Evolutionary conservation across 2,888 invertebrate genomes (phyloP), one percentile per base, ranked within the genome.

Genomic region (Cephus pygmeus): DNA sequence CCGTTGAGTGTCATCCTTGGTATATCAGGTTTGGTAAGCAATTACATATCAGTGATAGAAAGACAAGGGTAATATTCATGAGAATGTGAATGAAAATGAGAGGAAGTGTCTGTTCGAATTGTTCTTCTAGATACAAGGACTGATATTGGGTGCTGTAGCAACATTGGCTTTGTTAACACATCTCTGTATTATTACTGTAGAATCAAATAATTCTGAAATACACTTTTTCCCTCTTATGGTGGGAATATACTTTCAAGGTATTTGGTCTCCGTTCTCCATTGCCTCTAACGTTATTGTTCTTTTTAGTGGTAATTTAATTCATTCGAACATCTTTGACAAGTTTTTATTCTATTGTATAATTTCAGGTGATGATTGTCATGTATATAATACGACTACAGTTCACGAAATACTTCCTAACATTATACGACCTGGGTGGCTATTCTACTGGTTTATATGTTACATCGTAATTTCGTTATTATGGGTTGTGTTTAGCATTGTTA

Each of bases 241-340:
- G 23, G 77, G 75, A 75, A 56, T 77, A 3, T 77, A 77, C 69
- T 77, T 77, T 40, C 77, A 77, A 75, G 77, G 77, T 77, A 75
- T 75, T 34, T 74, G 1, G 34, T 23, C 23, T 74, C 35, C 36
- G 3, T 12, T 77, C 68, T 34, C 31, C 56, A 56, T 56, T 56
- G 23, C 2, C 23, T 23, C 9, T 56, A 9, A 56, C 9, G 23
- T 56, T 56, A 23, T 56, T 56, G 15, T 23, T 23, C 56, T 23
- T 56, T 56, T 23, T 56, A 23, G 23, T 23, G 23, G 9, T 56
- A 56, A 23, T 23, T 56, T 23, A 56, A 56, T 23, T 2, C 9
- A 23, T 56, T 9, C 6, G 2, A 56, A 56, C 0, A 23, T 56
- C 23, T 9, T 56, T 2, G 2, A 9, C 56, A 23, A 56, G 9